Evolutionary conservation across 2,888 invertebrate genomes (phyloP).

Genomic region (Byasa hedistus): DNA sequence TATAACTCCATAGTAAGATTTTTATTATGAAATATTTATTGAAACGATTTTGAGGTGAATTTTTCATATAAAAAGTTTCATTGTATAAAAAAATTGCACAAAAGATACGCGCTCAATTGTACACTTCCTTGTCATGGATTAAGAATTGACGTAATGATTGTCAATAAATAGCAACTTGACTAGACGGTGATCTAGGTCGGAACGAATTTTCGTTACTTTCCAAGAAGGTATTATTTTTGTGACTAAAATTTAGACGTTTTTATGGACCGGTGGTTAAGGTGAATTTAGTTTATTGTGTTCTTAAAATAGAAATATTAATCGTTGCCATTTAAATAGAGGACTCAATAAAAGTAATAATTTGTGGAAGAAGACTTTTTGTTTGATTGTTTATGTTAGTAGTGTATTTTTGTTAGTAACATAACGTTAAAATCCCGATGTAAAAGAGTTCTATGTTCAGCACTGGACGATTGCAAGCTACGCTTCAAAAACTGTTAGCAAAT

Average conservation of each 20-base stretch:
- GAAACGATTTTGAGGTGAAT: too few relatives aligned
- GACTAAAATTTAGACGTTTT: conserved; percentile 16
- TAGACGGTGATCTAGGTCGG: conserved; percentile 25
- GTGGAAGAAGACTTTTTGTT: not conserved
- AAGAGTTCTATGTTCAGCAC: too few relatives aligned
- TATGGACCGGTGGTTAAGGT: conserved; percentile 13
- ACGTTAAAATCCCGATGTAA: too few relatives aligned
- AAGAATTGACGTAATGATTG: conserved; percentile 32
- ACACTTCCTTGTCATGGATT: not conserved
- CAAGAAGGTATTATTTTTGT: conserved; percentile 22
- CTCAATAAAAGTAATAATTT: not conserved
- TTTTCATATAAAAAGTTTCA: too few relatives aligned
- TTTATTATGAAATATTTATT: too few relatives aligned
- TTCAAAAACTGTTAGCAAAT: too few relatives aligned
- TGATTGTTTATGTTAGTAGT: too few relatives aligned
- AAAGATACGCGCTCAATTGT: too few relatives aligned
- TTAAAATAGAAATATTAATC: not conserved
- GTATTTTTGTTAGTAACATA: too few relatives aligned
- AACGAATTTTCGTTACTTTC: conserved; percentile 29
- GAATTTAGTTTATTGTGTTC: not conserved
- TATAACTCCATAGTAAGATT: too few relatives aligned
- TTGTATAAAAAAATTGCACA: too few relatives aligned
- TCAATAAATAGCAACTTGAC: conserved; percentile 11
- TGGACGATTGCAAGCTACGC: too few relatives aligned
- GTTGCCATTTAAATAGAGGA: not conserved